Evolutionary conservation across 2,888 invertebrate genomes (phyloP), one percentile per base, ranked within the genome.

Genomic region (Stictocephala bisonia): DNA sequence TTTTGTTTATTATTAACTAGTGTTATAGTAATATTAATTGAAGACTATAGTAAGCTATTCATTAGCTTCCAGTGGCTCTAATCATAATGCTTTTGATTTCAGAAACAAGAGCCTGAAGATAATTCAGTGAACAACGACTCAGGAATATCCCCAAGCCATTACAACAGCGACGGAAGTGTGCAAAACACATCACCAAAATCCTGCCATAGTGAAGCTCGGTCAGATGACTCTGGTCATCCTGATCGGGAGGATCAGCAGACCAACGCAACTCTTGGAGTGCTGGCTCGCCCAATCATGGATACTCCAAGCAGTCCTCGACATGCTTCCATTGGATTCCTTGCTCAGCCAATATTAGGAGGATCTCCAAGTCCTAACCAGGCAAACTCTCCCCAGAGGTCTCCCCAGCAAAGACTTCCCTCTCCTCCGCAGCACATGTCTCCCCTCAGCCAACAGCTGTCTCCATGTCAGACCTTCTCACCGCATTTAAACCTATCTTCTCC

Each of bases 51-150:
- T n/a, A n/a, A n/a, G n/a, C n/a, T n/a, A n/a, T n/a, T n/a, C n/a
- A n/a, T n/a, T n/a, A n/a, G n/a, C n/a, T n/a, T n/a, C n/a, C n/a
- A n/a, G n/a, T n/a, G n/a, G n/a, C n/a, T n/a, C n/a, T n/a, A n/a
- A n/a, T n/a, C n/a, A n/a, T n/a, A n/a, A n/a, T 35, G 35, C 11
- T 11, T 64, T 68, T 9, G 53, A 1, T 56, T 70, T 4, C 70
- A 70, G 70, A 70, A 70, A 56, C 70, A 70, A 56, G 70, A 70
- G 18, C 41, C 40, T 40, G 70, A 70, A 35, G 70, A 70, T 4
- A 4, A n/a, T 11, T 31, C 53, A 0, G 35, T 15, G 9, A 70
- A 70, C 56, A 70, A 70, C 27, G 70, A 70, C 41, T 70, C 70
- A 1, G 70, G 70, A 13, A 56, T 70, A 6, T 70, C 53, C 11